Base-by-base conservation (phyloP, 2,888 invertebrate genomes). In the Scaptomyza tumidula region DNA sequence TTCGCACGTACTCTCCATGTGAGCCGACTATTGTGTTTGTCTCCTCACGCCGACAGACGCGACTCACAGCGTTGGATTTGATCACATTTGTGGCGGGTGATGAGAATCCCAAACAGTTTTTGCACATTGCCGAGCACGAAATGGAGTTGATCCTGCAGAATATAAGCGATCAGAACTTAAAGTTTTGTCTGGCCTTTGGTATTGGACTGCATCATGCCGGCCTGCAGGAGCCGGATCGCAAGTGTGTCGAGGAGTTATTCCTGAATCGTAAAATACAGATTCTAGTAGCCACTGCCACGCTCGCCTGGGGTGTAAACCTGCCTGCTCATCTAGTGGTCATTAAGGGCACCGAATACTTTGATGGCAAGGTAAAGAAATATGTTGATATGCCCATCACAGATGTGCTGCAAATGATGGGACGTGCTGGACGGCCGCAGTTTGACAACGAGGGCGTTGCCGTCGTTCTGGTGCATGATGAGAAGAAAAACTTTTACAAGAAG, bases 381-480 rank as follows among this genome's bases (percentile, higher is more conserved):
- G 98, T 99, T 10, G 99, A 99, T 90, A 99, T 99, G 96, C 99
- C 99, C 0, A 99, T 99, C 53, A 99, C 99, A 0, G 99, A 99
- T 93, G 99, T 99, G 0, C 93, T 99, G 62, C 99, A 99, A 93
- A 99, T 99, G 99, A 99, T 99, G 96, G 99, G 99, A 2, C 94
- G 99, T 61, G 99, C 99, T 62, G 99, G 99, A 0, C 94, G 99
- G 57, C 99, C 99, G 0, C 97, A 99, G 93, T 99, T 96, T 90
- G 99, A 99, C 92, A 96, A 96, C 85, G 96, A 97, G 82, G 99
- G 97, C 0, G 95, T 97, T 1, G 97, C 97, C 0, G 96, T 97
- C 6, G 96, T 97, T 1, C 93, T 97, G 74, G 97, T 99, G 0
- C 99, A 99, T 89, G 99, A 99, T 88, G 95, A 97, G 49, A 99